Conservation (phyloP, 2,797 vertebrate species). For the Peromyscus eremicus region DNA sequence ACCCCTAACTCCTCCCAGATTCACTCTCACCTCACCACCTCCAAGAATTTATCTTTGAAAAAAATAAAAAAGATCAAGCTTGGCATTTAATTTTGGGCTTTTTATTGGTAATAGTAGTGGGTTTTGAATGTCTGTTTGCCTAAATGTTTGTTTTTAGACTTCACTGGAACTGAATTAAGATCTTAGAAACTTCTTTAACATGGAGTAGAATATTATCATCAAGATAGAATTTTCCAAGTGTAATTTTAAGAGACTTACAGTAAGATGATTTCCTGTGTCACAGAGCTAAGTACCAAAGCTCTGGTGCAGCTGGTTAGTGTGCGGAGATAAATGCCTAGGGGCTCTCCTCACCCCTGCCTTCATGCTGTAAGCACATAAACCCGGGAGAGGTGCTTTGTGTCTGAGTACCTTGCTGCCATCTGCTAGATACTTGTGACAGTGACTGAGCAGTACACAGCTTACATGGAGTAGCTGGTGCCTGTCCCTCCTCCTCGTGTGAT, state of each 20-base stretch:
- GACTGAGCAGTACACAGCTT: neutral
- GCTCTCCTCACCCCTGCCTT: neutral
- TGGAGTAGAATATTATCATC: slow-evolving; percentile 49
- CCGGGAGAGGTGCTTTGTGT: neutral
- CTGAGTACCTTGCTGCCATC: slow-evolving; percentile 64
- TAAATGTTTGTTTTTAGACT: neutral
- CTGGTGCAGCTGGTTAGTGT: neutral
- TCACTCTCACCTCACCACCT: neutral
- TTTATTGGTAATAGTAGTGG: slow-evolving; percentile 29
- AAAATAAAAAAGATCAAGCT: neutral
- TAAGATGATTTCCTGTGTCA: slow-evolving; percentile 2
- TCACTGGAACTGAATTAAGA: slow-evolving; percentile 66
- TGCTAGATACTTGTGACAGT: slow-evolving; percentile 59
- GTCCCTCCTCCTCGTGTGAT: neutral
- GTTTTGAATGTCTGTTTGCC: slow-evolving; percentile 22
- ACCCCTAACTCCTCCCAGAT: neutral
- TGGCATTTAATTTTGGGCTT: slow-evolving; percentile 38
- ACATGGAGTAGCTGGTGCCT: neutral
- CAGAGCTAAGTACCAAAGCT: neutral
- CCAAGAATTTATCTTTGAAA: too few relatives aligned
- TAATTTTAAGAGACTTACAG: slow-evolving; percentile 22
- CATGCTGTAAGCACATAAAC: neutral
- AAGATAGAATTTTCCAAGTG: slow-evolving; percentile 50
- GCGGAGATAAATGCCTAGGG: neutral
- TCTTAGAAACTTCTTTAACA: slow-evolving; percentile 50